phyloP scores from a whole-genome alignment of 1,140 invertebrate species.

The Lucilia cuprina region DNA sequence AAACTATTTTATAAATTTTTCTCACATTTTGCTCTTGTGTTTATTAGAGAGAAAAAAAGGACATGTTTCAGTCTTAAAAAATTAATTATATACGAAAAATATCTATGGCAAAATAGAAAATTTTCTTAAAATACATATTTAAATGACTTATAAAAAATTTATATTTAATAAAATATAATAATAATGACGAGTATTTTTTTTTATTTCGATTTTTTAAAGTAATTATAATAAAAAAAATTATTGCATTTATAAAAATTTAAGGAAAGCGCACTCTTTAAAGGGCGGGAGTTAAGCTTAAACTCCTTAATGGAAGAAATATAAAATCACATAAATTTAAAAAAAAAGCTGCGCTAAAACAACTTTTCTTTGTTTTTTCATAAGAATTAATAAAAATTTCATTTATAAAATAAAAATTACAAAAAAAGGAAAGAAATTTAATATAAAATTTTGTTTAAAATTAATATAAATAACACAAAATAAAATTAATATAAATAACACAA shows the following conservation, averaged over 20 bases:
- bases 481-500: neutral
- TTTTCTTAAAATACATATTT: conserved; percentile 19
- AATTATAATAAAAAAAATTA: neutral
- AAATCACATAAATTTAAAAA: neutral
- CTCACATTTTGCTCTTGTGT: neutral
- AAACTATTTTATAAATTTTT: neutral
- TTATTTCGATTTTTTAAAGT: neutral
- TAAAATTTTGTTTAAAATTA: conserved; percentile 1
- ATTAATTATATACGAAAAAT: conserved; percentile 33
- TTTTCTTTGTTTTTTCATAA: neutral
- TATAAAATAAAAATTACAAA: conserved; percentile 11
- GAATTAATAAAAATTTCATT: conserved; percentile 14
- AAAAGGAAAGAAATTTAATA: conserved; percentile 10
- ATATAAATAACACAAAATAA: neutral
- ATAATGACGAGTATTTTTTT: conserved; percentile 19
- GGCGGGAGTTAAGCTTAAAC: neutral
- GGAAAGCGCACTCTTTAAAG: neutral
- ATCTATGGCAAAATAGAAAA: conserved; percentile 40
- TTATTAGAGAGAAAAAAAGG: conserved; percentile 27
- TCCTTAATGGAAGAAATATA: neutral
- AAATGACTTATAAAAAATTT: conserved; percentile 21
- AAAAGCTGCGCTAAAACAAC: conserved; percentile 11
- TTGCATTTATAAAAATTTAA: neutral
- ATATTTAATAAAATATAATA: conserved; percentile 28
- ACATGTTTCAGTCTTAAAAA: conserved; percentile 42